Conservation (phyloP, 2,113 vertebrate genomes). For the Rousettus leschenaultii region DNA sequence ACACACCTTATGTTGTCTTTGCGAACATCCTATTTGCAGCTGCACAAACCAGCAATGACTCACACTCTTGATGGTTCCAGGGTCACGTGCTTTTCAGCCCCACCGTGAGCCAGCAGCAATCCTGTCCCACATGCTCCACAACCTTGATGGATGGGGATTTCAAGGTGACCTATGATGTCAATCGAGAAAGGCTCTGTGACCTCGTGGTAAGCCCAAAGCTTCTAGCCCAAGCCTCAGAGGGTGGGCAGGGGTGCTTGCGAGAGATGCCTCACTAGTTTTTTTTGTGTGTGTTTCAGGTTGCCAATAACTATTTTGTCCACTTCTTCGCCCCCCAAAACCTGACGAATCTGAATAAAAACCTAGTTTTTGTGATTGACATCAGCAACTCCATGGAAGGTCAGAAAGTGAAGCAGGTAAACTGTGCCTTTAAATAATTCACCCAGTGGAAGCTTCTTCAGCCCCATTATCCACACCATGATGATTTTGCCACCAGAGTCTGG, state of each 20-base stretch:
- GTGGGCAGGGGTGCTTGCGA: not conserved
- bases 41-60: not conserved
- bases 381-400: slow-evolving; percentile 92
- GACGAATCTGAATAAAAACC: slow-evolving; percentile 88
- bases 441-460: not conserved
- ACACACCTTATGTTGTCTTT: not conserved
- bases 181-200: slow-evolving; percentile 84
- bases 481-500: not conserved
- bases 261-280: not conserved
- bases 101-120: slow-evolving; percentile 87
- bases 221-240: not conserved
- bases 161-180: slow-evolving; percentile 90
- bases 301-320: slow-evolving; percentile 92
- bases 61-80: slow-evolving; percentile 72
- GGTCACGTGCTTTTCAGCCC: slow-evolving; percentile 90
- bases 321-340: slow-evolving; percentile 92
- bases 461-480: fast-evolving
- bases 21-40: not conserved
- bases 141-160: slow-evolving; percentile 90
- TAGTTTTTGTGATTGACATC: slow-evolving; percentile 92
- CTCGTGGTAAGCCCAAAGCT: slow-evolving; percentile 83
- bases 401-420: slow-evolving; percentile 89
- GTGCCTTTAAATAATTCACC: not conserved
- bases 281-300: slow-evolving; percentile 81
- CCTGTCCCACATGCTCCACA: slow-evolving; percentile 84